These are phyloP conservation scores for Agrochola macilenta DNA, from an alignment of 2,888 invertebrate genomes.

Conservation along the genomic window DNA sequence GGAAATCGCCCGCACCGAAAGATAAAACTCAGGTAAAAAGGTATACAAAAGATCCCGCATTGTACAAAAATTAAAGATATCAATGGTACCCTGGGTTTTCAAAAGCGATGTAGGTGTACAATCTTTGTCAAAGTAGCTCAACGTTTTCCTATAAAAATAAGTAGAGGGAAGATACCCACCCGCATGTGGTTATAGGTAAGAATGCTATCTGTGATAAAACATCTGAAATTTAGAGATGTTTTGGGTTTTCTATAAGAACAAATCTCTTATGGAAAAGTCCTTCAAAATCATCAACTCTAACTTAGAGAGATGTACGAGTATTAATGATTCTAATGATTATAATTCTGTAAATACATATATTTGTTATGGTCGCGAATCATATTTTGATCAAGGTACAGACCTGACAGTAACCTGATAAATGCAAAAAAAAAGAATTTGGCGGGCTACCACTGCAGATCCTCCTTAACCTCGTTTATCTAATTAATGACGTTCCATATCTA, in stretches of 20 bases:
- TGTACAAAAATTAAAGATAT: slow-evolving; percentile 66
- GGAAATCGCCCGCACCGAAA: slow-evolving; percentile 57
- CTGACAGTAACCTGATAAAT: too few species aligned
- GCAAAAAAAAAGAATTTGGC: too few species aligned
- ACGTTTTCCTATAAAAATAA: slow-evolving; percentile 13
- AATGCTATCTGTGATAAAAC: slow-evolving; percentile 8
- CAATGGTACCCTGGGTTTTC: slow-evolving; percentile 42
- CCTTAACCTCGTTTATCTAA: not conserved
- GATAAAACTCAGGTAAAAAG: slow-evolving; percentile 71
- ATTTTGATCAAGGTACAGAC: too few species aligned
- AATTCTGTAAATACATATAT: too few species aligned
- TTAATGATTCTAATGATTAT: too few species aligned
- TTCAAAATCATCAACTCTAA: too few species aligned
- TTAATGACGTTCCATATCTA: not conserved
- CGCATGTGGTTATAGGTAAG: slow-evolving; percentile 16
- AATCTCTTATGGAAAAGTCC: too few species aligned
- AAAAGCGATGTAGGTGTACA: slow-evolving; percentile 35
- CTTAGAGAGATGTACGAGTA: too few species aligned
- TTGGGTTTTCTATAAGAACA: too few species aligned
- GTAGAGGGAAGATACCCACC: slow-evolving; percentile 20
- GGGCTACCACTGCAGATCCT: too few species aligned
- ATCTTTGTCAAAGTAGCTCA: slow-evolving; percentile 25
- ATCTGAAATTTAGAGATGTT: not conserved
- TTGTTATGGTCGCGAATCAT: too few species aligned
- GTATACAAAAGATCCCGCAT: slow-evolving; percentile 70